Percentiles rank a stretch among this genome's conserved stretches.
Conservation (phyloP, 2,113 vertebrate species). For the Fulmarus glacialis region DNA sequence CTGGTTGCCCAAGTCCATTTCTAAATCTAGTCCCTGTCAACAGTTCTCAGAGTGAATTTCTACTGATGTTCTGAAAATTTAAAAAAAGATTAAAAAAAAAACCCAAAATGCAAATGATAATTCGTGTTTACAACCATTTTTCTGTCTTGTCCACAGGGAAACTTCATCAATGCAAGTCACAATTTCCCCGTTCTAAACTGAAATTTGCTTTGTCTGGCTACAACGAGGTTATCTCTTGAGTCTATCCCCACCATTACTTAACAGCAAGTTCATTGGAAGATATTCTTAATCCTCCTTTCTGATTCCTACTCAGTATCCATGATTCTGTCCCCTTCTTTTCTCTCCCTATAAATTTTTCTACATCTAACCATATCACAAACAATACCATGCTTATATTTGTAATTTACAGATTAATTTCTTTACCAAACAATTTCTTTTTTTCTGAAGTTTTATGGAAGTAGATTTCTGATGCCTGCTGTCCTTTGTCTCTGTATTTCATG, state of each 20-base stretch:
- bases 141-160: neutral
- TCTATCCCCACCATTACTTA: neutral
- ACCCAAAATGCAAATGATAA: neutral
- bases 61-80: neutral
- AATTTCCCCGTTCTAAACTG: neutral
- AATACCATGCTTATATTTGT: neutral
- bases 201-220: neutral
- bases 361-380: neutral
- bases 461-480: neutral
- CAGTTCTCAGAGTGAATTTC: neutral
- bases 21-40: neutral
- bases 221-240: accelerated
- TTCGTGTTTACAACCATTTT: neutral
- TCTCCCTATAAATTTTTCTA: neutral
- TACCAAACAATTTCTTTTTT: neutral
- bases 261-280: neutral
- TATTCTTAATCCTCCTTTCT: neutral
- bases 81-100: neutral
- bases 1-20: neutral
- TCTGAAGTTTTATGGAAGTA: neutral
- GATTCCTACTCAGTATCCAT: neutral
- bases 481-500: neutral
- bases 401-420: neutral
- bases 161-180: neutral
- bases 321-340: neutral